Conservation (phyloP, 2,113 vertebrate species). For the Lophochroa leadbeateri region DNA sequence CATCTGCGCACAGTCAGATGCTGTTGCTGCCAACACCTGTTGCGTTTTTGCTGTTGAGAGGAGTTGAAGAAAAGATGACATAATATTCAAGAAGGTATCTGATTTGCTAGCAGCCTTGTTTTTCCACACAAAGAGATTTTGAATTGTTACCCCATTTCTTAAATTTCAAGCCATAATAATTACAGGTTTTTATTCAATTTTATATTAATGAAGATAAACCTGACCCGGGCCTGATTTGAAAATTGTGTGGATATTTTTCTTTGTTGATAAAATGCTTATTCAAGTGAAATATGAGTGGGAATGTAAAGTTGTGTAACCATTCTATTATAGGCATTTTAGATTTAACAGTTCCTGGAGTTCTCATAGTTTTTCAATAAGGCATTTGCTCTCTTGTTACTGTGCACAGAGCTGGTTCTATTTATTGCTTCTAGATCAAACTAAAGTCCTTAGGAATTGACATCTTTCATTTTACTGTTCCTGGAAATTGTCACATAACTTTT, state of each 20-base stretch:
- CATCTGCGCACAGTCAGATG: neutral
- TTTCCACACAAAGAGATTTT: neutral
- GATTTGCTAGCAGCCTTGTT: neutral
- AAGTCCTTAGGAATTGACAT: neutral
- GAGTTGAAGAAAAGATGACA: neutral
- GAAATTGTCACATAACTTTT: neutral
- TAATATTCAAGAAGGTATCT: neutral
- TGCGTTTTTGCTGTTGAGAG: neutral
- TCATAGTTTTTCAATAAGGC: neutral
- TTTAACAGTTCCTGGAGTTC: neutral
- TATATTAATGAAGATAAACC: neutral
- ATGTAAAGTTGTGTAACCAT: neutral
- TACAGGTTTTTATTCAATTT: accelerated
- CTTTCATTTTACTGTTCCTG: neutral
- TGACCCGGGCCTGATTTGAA: neutral
- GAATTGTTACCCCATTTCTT: neutral
- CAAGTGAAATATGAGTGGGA: neutral
- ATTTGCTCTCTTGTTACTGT: neutral
- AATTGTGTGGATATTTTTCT: neutral
- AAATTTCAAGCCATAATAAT: neutral
- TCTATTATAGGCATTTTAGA: neutral
- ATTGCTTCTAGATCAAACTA: neutral
- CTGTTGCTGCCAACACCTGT: neutral
- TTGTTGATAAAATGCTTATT: neutral
- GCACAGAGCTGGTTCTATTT: neutral